phyloP scores from a whole-genome alignment of 2,888 invertebrate species.

The Heteromyza rotundicornis region DNA sequence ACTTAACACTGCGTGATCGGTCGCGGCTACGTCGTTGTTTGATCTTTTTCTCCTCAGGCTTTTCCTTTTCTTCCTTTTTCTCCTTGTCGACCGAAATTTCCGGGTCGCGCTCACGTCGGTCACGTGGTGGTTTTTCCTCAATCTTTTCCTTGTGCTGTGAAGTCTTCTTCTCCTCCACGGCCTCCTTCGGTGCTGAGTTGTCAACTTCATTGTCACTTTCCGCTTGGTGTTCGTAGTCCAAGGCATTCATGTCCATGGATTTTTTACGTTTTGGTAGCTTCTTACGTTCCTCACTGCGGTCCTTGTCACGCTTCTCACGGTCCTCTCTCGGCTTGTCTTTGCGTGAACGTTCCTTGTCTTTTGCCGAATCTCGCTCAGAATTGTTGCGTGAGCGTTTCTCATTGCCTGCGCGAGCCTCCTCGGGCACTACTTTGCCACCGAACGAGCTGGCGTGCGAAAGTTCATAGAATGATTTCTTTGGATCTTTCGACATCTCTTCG shows the following conservation, averaged over 20 bases:
- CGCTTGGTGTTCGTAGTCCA: conserved; percentile 72
- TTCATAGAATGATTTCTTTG: conserved; percentile 61
- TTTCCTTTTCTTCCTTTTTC: conserved; percentile 10
- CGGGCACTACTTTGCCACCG: conserved; percentile 39
- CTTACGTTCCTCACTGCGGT: conserved; percentile 21
- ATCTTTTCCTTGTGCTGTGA: conserved; percentile 32
- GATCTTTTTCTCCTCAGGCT: conserved; percentile 12
- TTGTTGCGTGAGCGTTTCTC: conserved; percentile 41
- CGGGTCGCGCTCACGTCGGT: not conserved
- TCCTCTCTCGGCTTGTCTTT: conserved; percentile 37
- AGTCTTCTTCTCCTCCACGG: conserved; percentile 17
- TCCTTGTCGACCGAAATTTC: not conserved
- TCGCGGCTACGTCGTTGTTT: conserved; percentile 56
- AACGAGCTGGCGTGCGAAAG: conserved; percentile 63
- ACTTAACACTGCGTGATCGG: conserved; percentile 24
- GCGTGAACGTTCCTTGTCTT: conserved; percentile 30
- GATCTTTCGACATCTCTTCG: conserved; percentile 64
- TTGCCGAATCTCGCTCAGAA: conserved; percentile 30
- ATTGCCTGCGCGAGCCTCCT: conserved; percentile 61
- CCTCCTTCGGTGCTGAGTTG: conserved; percentile 20
- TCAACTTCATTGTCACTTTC: conserved; percentile 59
- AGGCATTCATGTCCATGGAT: conserved; percentile 73
- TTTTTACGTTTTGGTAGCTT: conserved; percentile 48
- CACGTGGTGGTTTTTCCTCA: conserved; percentile 8
- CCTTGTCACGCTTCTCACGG: conserved; percentile 20